Conservation (phyloP, 2,797 vertebrate genomes). For the Gallinago stenura region DNA sequence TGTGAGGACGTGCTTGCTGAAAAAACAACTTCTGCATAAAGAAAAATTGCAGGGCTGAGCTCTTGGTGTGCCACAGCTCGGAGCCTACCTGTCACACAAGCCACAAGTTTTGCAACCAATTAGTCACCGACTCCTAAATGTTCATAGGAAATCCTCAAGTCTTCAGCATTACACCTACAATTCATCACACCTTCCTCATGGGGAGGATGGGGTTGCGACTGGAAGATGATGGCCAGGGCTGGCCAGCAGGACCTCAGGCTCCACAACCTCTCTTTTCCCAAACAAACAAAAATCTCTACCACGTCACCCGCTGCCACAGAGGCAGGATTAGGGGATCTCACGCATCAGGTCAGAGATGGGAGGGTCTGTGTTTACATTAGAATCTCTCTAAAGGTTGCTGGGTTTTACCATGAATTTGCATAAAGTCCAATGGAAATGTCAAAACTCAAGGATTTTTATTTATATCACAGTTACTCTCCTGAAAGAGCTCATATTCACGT, state of each 20-base stretch:
- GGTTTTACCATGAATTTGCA: not conserved
- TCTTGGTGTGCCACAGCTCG: not conserved
- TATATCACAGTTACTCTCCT: not conserved
- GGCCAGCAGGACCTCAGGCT: not conserved
- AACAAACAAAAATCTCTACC: not conserved
- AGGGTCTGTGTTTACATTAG: not conserved
- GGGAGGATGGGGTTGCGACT: not conserved
- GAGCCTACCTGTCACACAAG: too few species aligned
- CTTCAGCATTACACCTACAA: not conserved
- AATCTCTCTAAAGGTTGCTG: not conserved
- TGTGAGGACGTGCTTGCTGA: not conserved
- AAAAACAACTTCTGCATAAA: not conserved
- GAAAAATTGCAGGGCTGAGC: not conserved
- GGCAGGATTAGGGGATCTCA: not conserved
- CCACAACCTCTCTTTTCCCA: not conserved
- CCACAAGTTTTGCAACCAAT: not conserved
- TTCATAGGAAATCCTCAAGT: not conserved
- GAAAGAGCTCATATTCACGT: not conserved
- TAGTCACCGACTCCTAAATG: accelerated
- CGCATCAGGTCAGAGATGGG: not conserved
- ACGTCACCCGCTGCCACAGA: accelerated
- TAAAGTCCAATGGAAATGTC: accelerated
- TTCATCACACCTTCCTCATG: accelerated
- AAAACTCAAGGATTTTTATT: not conserved
- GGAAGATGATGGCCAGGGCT: not conserved